These are phyloP conservation scores for Diprion similis DNA, from an alignment of 1,140 invertebrate genomes.

Conservation along the genomic window DNA sequence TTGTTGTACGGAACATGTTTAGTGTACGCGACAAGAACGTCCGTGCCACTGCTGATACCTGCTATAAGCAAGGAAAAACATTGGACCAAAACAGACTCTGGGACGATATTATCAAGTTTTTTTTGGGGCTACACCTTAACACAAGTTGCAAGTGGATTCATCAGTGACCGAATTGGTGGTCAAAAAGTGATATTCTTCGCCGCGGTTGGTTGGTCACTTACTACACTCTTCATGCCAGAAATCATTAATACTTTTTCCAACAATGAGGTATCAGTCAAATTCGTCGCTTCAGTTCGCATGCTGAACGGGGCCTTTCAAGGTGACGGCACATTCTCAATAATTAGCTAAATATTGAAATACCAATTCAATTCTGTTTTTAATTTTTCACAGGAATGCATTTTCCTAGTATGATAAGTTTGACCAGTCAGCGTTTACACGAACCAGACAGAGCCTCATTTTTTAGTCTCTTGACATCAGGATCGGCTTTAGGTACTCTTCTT, in stretches of 20 bases:
- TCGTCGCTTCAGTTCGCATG: constrained; percentile 69
- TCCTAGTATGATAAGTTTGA: constrained; percentile 76
- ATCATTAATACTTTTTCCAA: constrained; percentile 67
- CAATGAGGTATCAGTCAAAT: constrained; percentile 64
- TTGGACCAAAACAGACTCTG: constrained; percentile 77
- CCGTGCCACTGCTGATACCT: constrained; percentile 72
- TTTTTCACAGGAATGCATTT: constrained; percentile 69
- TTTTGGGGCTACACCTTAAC: constrained; percentile 82
- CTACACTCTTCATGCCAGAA: constrained; percentile 74
- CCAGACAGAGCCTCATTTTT: constrained; percentile 75
- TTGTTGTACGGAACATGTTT: constrained; percentile 72
- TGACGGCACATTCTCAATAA: constrained; percentile 29
- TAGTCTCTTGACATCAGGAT: constrained; percentile 73
- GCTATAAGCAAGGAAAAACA: constrained; percentile 70
- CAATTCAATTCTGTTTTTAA: constrained; percentile 11
- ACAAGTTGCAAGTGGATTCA: constrained; percentile 75
- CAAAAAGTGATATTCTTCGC: constrained; percentile 71
- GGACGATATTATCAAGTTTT: constrained; percentile 75
- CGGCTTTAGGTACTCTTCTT: constrained; percentile 69
- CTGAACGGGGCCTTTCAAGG: constrained; percentile 76
- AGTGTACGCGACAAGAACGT: constrained; percentile 73
- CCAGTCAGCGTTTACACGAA: constrained; percentile 71
- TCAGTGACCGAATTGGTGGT: constrained; percentile 74
- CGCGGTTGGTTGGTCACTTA: constrained; percentile 71
- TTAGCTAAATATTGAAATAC: background rate